Evolutionary conservation across 2,888 invertebrate species (phyloP).

Genomic region (Ceramica pisi): DNA sequence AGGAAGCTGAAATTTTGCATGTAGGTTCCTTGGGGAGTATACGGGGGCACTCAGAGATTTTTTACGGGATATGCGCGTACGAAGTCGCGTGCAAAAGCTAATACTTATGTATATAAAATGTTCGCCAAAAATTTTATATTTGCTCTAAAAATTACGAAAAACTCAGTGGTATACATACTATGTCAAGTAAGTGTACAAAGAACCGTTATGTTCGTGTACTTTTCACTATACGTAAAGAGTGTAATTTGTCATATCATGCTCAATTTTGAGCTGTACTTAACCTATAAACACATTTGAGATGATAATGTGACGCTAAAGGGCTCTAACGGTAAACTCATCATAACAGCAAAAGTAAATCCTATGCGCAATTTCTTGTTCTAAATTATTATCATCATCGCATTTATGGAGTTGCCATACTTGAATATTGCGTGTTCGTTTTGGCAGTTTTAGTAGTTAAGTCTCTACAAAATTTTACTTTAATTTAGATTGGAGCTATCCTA

Average conservation of each 20-base stretch:
- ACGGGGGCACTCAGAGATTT: too few species aligned
- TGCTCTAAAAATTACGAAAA: not conserved
- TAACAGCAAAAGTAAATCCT: slow-evolving; percentile 3
- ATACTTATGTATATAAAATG: too few species aligned
- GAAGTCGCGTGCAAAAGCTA: too few species aligned
- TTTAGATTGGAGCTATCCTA: too few species aligned
- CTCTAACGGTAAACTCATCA: slow-evolving; percentile 25
- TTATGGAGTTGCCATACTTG: too few species aligned
- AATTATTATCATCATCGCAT: not conserved
- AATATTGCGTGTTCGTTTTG: too few species aligned
- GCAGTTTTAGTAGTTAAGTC: too few species aligned
- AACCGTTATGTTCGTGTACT: slow-evolving; percentile 10
- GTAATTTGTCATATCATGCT: slow-evolving; percentile 11
- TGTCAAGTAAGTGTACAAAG: not conserved
- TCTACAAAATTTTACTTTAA: too few species aligned
- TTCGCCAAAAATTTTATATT: not conserved
- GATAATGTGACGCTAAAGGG: slow-evolving; percentile 16
- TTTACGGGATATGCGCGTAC: too few species aligned
- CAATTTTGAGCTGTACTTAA: slow-evolving; percentile 39
- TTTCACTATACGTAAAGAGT: not conserved
- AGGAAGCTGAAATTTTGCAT: too few species aligned
- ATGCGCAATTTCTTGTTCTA: not conserved
- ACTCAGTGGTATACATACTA: not conserved
- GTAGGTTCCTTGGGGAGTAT: too few species aligned
- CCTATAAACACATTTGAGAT: slow-evolving; percentile 24